Base-by-base conservation (phyloP, 2,888 invertebrate species). In the Deilephila elpenor region DNA sequence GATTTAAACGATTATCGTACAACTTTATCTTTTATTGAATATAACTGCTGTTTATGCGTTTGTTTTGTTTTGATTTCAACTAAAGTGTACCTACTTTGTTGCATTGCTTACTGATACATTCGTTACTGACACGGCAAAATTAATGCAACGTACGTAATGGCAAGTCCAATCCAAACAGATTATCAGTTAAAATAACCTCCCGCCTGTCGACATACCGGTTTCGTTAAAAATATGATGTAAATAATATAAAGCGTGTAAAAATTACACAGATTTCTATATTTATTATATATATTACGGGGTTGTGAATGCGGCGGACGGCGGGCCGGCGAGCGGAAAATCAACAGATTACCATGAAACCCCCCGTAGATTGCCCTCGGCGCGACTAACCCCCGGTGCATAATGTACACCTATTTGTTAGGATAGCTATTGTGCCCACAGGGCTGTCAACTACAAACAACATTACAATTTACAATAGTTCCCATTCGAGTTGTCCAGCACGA, bases 301-400 rank as follows among this genome's bases (percentile, higher is more conserved):
- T 62, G 61, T 20, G 44, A 44, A 44, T 37, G 60, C 44, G 80
- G 51, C 51, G 61, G 34, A 20, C 64, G 64, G 44, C 64, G 64
- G 88, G 88, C 84, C 86, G 88, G 88, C 83, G 88, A 91, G 93
- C 93, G 93, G 93, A 93, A 93, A 94, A 94, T 94, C 93, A 93
- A 93, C 94, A 94, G 94, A 94, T 94, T 94, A 94, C 89, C 83
- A 86, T 85, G 85, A 90, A 86, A 83, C 89, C 92, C 93, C 87
- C 89, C 81, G 84, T 82, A 80, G 83, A 80, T 85, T 87, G 83
- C 85, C 89, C 89, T 84, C 82, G 81, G 85, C 85, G 83, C 76
- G 78, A 77, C 79, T 85, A 84, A 88, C 90, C 91, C 92, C 88
- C 85, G 86, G 84, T 86, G 87, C 86, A 88, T 88, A 88, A 89